Percentiles rank a stretch among this genome's conserved stretches.
phyloP scores from a whole-genome alignment of 2,797 vertebrate genomes.

The Vespertilio murinus region DNA sequence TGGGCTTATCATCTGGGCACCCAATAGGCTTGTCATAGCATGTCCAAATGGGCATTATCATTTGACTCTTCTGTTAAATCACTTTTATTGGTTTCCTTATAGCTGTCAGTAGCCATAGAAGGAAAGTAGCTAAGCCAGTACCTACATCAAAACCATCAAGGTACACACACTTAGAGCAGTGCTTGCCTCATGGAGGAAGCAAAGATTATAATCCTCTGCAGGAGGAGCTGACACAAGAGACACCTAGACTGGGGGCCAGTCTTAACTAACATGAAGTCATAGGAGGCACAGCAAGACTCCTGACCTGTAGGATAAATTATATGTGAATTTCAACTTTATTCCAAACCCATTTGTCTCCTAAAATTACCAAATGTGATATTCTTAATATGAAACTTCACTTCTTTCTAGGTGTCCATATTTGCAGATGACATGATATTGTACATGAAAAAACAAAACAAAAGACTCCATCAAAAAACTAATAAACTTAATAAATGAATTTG shows the following conservation, averaged over 20 bases:
- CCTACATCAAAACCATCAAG: neutral
- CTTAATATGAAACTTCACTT: neutral
- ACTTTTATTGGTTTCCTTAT: neutral
- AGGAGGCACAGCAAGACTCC: neutral
- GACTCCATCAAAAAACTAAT: too few relatives aligned
- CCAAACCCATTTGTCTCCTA: neutral
- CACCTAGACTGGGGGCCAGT: neutral
- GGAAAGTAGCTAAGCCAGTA: neutral
- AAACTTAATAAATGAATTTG: too few relatives aligned
- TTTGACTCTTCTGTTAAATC: neutral
- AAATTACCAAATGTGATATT: neutral
- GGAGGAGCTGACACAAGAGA: neutral
- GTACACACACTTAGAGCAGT: neutral
- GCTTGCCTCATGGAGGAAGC: neutral
- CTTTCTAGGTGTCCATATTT: neutral
- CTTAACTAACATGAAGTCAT: neutral
- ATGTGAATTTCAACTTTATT: neutral
- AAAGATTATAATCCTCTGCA: neutral
- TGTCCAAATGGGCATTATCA: too few relatives aligned
- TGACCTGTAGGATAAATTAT: neutral
- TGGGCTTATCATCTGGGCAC: neutral
- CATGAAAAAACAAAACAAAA: too few relatives aligned
- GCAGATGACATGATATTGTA: too few relatives aligned
- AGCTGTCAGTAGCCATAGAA: neutral
- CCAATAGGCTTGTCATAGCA: neutral